Evolutionary conservation across 2,113 vertebrate species (phyloP).

Genomic region (Neodon shergylaensis): DNA sequence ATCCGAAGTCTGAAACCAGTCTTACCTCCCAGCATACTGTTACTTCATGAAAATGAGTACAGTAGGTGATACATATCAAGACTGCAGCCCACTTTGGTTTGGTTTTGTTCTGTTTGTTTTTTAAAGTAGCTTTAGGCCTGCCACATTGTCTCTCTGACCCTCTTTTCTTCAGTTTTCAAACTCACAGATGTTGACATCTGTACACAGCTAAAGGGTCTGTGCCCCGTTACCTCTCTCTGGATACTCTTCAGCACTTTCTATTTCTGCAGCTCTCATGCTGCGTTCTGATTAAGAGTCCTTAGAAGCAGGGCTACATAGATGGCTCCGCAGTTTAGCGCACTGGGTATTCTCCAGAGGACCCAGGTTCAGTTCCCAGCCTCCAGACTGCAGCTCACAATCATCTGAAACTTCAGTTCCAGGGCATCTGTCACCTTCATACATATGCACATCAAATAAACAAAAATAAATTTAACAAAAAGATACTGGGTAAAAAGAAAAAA

Average conservation of each 20-base stretch:
- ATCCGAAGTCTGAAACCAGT: not conserved
- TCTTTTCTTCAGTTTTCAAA: constrained; percentile 16
- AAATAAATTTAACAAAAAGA: not conserved
- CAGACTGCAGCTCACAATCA: not conserved
- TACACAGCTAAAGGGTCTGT: not conserved
- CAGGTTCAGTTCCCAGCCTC: not conserved
- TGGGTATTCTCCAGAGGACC: not conserved
- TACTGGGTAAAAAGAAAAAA: too few relatives aligned
- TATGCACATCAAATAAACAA: not conserved
- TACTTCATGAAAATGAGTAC: not conserved
- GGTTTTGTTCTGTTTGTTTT: not conserved
- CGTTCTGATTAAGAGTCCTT: constrained; percentile 20
- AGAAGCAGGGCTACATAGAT: not conserved
- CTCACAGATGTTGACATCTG: not conserved
- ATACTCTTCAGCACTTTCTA: not conserved
- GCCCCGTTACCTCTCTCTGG: not conserved
- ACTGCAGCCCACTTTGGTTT: not conserved
- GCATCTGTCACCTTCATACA: not conserved
- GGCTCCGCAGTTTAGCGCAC: not conserved
- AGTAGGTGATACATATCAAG: not conserved
- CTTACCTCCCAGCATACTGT: not conserved
- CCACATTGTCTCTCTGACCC: not conserved
- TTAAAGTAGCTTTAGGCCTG: not conserved
- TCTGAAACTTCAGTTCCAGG: not conserved
- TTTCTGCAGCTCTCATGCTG: not conserved